A percentile compares a stretch with the other conserved stretches of the same genome.
Evolutionary conservation across 2,888 invertebrate genomes (phyloP).

Genomic region (Drosophila vallismaia): DNA sequence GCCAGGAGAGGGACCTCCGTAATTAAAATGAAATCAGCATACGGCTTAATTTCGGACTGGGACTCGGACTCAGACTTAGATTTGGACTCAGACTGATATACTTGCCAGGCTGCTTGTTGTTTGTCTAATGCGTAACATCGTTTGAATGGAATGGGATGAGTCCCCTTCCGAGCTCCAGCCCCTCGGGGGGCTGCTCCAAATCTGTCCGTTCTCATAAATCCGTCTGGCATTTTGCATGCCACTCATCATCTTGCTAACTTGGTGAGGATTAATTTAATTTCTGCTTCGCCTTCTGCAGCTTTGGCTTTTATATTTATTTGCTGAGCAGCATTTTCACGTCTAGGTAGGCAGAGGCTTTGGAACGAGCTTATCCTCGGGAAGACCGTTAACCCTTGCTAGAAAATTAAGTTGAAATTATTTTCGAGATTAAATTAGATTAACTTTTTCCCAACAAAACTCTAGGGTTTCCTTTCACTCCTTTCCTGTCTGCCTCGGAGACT

Average conservation of each 20-base stretch:
- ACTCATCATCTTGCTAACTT: conserved; percentile 68
- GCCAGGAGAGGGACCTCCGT: conserved; percentile 46
- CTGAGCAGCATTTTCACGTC: conserved; percentile 33
- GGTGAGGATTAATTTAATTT: conserved; percentile 70
- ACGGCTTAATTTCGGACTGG: conserved; percentile 71
- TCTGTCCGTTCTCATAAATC: conserved; percentile 78
- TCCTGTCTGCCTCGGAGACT: background rate
- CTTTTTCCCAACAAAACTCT: no score
- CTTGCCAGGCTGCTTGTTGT: conserved; percentile 70
- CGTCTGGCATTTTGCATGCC: conserved; percentile 76
- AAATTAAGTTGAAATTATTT: conserved; percentile 9
- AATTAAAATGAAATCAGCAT: conserved; percentile 80
- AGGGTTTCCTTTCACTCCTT: background rate
- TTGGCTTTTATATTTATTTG: conserved; percentile 9
- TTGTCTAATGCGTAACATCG: conserved; percentile 79
- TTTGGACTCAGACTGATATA: conserved; percentile 44
- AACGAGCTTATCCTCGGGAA: conserved; percentile 11
- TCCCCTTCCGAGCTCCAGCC: conserved; percentile 17
- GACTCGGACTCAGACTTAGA: conserved; percentile 4
- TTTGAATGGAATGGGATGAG: conserved; percentile 41
- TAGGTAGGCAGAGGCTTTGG: conserved; percentile 17
- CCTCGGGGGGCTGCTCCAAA: conserved; percentile 66
- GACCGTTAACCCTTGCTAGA: conserved; percentile 34
- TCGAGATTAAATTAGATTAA: background rate
- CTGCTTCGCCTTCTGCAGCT: conserved; percentile 40